phyloP scores from a whole-genome alignment of 2,888 invertebrate genomes.

The Drosophila mimetica region DNA sequence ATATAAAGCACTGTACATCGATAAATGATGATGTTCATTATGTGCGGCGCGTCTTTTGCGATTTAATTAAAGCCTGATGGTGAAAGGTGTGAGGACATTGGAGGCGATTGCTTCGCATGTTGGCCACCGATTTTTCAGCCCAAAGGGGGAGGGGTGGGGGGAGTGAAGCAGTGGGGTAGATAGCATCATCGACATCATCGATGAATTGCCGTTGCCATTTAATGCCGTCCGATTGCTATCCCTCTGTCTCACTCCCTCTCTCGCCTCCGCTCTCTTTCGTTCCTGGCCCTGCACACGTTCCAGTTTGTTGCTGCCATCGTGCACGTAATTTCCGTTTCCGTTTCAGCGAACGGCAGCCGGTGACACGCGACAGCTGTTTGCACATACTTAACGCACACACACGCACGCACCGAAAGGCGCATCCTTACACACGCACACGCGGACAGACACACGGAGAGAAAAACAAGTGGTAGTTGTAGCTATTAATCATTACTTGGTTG shows the following conservation, averaged over 20 bases:
- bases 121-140: slow-evolving; percentile 57
- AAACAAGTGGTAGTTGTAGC: too few species aligned
- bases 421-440: slow-evolving; percentile 20
- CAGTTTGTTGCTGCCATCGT: slow-evolving; percentile 65
- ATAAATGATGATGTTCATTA: slow-evolving; percentile 75
- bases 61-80: slow-evolving; percentile 69
- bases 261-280: slow-evolving; percentile 5
- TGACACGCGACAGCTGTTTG: slow-evolving; percentile 80
- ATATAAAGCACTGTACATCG: slow-evolving; percentile 25
- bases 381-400: slow-evolving; percentile 67
- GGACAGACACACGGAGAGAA: slow-evolving; percentile 5
- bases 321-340: slow-evolving; percentile 81
- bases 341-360: slow-evolving; percentile 73
- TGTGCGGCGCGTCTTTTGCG: slow-evolving; percentile 69
- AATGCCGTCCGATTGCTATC: slow-evolving; percentile 44
- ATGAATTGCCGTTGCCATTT: slow-evolving; percentile 68
- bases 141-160: neutral
- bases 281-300: slow-evolving; percentile 36
- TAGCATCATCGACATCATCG: slow-evolving; percentile 59
- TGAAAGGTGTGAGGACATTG: neutral
- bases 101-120: slow-evolving; percentile 44
- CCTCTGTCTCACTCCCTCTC: neutral
- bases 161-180: neutral
- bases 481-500: too few species aligned
- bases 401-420: slow-evolving; percentile 22